Base-by-base conservation (phyloP, 2,888 invertebrate species). In the Andrena bucephala region DNA sequence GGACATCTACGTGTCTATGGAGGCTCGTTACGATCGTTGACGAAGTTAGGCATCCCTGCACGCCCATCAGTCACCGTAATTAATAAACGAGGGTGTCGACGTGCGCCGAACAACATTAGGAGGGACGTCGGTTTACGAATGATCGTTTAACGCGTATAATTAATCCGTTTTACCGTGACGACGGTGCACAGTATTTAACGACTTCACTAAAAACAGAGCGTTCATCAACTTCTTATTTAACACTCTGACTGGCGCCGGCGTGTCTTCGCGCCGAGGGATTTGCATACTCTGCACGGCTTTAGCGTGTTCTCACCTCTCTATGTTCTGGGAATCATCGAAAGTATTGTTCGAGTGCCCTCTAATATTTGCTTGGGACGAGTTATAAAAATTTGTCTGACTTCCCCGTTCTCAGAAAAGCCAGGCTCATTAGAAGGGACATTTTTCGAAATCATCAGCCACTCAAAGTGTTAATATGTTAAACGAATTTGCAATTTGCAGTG, bases 11-110 rank as follows among this genome's bases (percentile, higher is more conserved):
- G 48, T 54, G 62, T 68, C 69, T 27, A 60, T 31, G 78, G 74
- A 72, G 84, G 75, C 83, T 87, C 82, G 87, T 82, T 80, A 85
- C 79, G 81, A 66, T 79, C 78, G 82, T 77, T 82, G 71, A 82
- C 65, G 72, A 85, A 80, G 79, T 85, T 82, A 81, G 60, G 59
- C 54, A 59, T 63, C 82, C 79, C 85, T 65, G 62, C 72, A 50
- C 71, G 67, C 36, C 63, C 66, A 71, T 76, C 75, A 77, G 78
- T 78, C 78, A 68, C 73, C 79, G 72, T 82, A 77, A 85, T 85
- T 82, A 85, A 85, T 80, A 79, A 80, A 85, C 82, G 77, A 85
- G 85, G 80, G 83, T 74, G 82, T 59, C 67, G 68, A 72, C 68
- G 65, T 33, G 70, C 71, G 33, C 68, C 73, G 73, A 71, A 73